Evolutionary conservation across 2,113 vertebrate species (phyloP).

Genomic region (Lethenteron camtschaticum): DNA sequence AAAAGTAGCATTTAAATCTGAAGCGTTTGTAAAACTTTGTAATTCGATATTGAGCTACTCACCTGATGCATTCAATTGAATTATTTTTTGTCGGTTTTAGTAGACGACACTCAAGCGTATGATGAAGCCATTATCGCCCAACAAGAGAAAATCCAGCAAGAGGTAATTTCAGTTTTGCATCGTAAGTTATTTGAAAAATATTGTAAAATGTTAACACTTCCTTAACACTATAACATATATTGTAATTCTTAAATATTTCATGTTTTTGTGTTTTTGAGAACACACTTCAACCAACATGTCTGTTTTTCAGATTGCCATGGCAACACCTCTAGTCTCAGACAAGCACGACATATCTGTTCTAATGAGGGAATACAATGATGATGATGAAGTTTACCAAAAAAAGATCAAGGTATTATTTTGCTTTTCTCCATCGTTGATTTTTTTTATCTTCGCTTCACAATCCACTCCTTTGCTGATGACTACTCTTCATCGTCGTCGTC

Average conservation of each 20-base stretch:
- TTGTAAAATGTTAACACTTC: too few species aligned
- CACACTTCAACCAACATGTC: neutral
- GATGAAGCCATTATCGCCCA: conserved; percentile 3
- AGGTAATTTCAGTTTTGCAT: neutral
- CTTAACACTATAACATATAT: too few species aligned
- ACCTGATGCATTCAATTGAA: neutral
- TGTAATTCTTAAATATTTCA: too few species aligned
- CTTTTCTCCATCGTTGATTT: too few species aligned
- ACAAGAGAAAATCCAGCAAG: conserved; percentile 1
- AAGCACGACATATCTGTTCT: conserved; percentile 2
- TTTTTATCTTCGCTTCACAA: too few species aligned
- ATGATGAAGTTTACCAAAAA: conserved; percentile 1
- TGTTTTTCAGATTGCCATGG: conserved; percentile 4
- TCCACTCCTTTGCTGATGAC: too few species aligned
- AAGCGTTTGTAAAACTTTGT: too few species aligned
- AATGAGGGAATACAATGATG: neutral
- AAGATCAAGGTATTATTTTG: neutral
- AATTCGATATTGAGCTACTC: too few species aligned
- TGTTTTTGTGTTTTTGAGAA: too few species aligned
- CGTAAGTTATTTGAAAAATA: too few species aligned
- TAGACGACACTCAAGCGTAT: conserved; percentile 1
- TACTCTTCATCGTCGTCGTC: too few species aligned
- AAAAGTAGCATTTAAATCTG: too few species aligned
- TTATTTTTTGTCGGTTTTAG: neutral
- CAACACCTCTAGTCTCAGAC: conserved; percentile 1